These are phyloP conservation scores for Centroberyx gerrardi DNA, from an alignment of 2,797 vertebrate species.

Conservation along the genomic window DNA sequence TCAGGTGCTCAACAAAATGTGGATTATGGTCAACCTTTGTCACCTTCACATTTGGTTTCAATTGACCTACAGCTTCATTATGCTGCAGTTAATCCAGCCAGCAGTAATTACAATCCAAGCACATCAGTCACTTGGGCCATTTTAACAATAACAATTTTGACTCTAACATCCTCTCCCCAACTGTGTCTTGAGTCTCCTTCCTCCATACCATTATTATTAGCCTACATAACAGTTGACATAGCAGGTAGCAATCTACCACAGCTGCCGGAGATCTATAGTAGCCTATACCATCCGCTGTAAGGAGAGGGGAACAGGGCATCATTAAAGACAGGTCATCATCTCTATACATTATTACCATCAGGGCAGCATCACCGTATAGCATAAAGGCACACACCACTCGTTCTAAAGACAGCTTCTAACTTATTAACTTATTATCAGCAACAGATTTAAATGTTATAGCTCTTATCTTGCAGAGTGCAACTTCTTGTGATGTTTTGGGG, in stretches of 20 bases:
- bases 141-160: background rate
- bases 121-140: background rate
- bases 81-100: background rate
- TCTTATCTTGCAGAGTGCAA: background rate
- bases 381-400: too few relatives aligned
- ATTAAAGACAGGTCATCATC: too few relatives aligned
- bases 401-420: too few relatives aligned
- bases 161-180: background rate
- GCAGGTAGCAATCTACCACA: too few relatives aligned
- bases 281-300: too few relatives aligned
- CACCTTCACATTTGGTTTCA: background rate
- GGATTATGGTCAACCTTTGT: background rate
- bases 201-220: too few relatives aligned
- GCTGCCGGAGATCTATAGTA: too few relatives aligned
- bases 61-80: background rate
- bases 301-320: too few relatives aligned
- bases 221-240: too few relatives aligned
- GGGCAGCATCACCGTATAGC: too few relatives aligned
- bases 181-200: background rate
- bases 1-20: background rate
- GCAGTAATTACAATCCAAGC: background rate
- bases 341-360: too few relatives aligned
- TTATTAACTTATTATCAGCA: too few relatives aligned
- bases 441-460: background rate
- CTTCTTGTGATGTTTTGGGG: background rate